Evolutionary conservation across 2,797 vertebrate species (phyloP).

Genomic region (Lepus townsendii): DNA sequence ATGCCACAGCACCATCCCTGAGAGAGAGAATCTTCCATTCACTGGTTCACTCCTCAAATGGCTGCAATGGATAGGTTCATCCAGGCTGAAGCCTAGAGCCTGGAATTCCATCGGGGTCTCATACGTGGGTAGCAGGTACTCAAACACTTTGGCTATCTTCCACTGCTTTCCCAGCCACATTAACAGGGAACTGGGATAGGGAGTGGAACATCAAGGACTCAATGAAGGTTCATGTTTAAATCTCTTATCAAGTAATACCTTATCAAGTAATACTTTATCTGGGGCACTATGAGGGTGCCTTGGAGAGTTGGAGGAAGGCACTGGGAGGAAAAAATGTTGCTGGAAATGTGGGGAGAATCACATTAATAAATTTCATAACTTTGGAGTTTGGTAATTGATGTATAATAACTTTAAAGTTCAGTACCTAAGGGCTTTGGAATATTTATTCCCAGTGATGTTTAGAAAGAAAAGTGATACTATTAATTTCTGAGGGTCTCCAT

Average conservation of each 20-base stretch:
- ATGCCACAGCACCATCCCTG: no score
- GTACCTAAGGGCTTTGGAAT: background rate
- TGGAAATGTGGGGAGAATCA: background rate
- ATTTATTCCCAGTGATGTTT: background rate
- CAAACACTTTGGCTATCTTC: no score
- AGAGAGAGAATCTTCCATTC: no score
- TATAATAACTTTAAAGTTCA: background rate
- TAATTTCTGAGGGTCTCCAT: background rate
- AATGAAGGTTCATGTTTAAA: no score
- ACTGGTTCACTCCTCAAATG: no score
- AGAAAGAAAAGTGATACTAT: conserved; percentile 2
- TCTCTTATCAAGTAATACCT: background rate
- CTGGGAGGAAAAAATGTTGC: background rate
- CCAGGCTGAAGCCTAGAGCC: no score
- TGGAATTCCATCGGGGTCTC: no score
- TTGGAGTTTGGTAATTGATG: background rate
- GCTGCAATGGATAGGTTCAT: no score
- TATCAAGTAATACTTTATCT: background rate
- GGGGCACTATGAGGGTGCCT: background rate
- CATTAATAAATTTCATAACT: background rate
- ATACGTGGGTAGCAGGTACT: no score
- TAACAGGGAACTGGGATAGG: no score
- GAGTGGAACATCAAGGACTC: no score
- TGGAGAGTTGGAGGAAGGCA: background rate
- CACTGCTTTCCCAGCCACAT: no score